Percentiles rank a stretch among this genome's conserved stretches.
phyloP scores from a whole-genome alignment of 2,797 vertebrate species.

The Myripristis jacobus region DNA sequence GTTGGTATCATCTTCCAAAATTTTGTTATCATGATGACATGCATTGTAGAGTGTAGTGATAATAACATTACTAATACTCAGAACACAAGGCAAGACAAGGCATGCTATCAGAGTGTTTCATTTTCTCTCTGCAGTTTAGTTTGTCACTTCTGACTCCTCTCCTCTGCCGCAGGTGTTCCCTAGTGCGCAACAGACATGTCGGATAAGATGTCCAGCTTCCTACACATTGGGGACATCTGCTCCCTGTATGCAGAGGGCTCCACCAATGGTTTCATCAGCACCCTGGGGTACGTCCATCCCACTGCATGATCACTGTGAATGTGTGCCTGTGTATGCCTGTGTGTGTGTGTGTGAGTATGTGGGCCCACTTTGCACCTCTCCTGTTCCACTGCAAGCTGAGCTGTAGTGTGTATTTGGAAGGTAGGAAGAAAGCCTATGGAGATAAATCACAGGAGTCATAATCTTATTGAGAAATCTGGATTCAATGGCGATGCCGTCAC shows the following conservation, averaged over 20 bases:
- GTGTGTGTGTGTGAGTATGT: conserved; percentile 19
- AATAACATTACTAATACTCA: background rate
- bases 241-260: conserved; percentile 98
- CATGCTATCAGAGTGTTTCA: background rate
- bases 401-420: conserved; percentile 10
- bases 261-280: conserved; percentile 99
- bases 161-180: conserved; percentile 50
- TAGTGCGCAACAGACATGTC: conserved; percentile 85
- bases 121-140: background rate
- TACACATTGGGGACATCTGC: conserved; percentile 98
- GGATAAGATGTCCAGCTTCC: conserved; percentile 99
- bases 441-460: background rate
- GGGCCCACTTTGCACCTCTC: conserved; percentile 21
- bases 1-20: no score
- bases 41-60: background rate
- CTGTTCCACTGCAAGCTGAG: conserved; percentile 12
- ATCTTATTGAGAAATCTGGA: conserved; percentile 5
- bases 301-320: conserved; percentile 27
- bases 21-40: no score
- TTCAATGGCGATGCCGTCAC: background rate
- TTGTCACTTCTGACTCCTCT: background rate
- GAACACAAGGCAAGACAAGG: background rate
- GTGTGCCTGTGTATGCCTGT: no score
- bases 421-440: background rate
- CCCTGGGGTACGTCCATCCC: conserved; percentile 72